Base-by-base conservation (phyloP, 2,113 vertebrate species). In the Centropus unirufus region DNA sequence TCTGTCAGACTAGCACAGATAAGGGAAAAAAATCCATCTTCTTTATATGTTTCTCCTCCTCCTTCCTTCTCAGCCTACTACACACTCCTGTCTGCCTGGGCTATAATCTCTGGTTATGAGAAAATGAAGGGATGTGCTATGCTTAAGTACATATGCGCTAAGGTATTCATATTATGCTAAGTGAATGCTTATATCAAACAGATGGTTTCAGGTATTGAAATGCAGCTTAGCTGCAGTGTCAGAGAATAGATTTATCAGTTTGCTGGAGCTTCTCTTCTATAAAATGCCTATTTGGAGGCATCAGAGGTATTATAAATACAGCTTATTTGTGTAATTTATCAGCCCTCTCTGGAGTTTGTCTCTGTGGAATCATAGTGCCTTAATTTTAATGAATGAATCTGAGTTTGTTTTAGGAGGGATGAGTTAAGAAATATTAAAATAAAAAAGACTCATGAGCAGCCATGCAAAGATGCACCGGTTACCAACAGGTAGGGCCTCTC, bases 321-420 rank as follows among this genome's bases (percentile, higher is more conserved):
- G 92, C 96, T 93, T 96, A 87, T 96, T 96, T 93, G 93, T 96
- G 93, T 95, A 96, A 96, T 95, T 95, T 94, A 95, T 95, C 93
- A 93, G 69, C 47, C 66, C 93, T 95, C 94, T 88, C 86, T 0
- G 83, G 95, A 36, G 8, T 92, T 97, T 84, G 88, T 94, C 95
- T 94, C 95, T 66, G 9, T 39, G 94, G 96, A 95, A 88, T 95
- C 94, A 78, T 58, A 88, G 86, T 81, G 94, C 93, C 83, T 96
- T 95, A 94, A 96, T 94, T 96, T 95, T 96, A 96, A 94, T 97
- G 95, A 97, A 97, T 94, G 75, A 93, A 90, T 92, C 62, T 78
- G 69, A 96, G 94, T 96, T 97, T 96, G 93, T 95, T 97, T 97
- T 95, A 95, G 83, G 83, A 96, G 66, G 86, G 80, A 94, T 83